Base-by-base conservation (phyloP, 2,113 vertebrate genomes). In the Galemys pyrenaicus region DNA sequence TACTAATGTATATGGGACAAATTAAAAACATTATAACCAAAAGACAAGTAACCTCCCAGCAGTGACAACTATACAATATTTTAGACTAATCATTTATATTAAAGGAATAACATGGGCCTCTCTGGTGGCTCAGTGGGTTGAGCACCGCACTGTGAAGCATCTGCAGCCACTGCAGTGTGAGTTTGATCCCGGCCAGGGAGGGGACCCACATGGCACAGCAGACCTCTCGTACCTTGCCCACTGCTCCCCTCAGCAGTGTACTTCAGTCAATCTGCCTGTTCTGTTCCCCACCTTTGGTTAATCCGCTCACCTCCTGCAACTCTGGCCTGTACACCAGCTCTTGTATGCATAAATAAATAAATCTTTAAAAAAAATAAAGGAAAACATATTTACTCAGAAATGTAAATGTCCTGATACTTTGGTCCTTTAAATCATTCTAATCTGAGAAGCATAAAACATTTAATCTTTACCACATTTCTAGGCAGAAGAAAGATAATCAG, bases 341-440 rank as follows among this genome's bases (percentile, higher is more conserved):
- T 6, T 44, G 44, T 44, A 44, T 44, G 9, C 5, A 44, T 9
- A 44, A 44, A 44, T 9, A 44, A 44, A 44, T 9, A 44, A 44
- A 44, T 6, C 44, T 44, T 44, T 44, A 44, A 44, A 44, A 44
- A 44, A 44, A 44, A 44, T 67, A 28, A 37, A 90, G 51, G 24
- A 64, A 64, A 82, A 44, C 2, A 0, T 68, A 51, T 28, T 26
- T 82, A 44, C 62, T 86, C 89, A 62, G 67, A 87, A 90, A 80
- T 51, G 39, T 70, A 56, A 75, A 41, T 92, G 28, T 26, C 10
- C 9, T 92, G 35, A 49, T 78, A 67, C 7, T 94, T 97, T 90
- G 30, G 19, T 41, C 7, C 4, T 92, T 70, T 71, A 62, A 79
- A 22, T 95, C 6, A 81, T 89, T 92, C 51, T 67, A 15, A 79